A percentile compares a stretch with the other conserved stretches of the same genome.
These are phyloP conservation scores for Chinchilla lanigera DNA, from an alignment of 2,113 vertebrate species.

Conservation along the genomic window DNA sequence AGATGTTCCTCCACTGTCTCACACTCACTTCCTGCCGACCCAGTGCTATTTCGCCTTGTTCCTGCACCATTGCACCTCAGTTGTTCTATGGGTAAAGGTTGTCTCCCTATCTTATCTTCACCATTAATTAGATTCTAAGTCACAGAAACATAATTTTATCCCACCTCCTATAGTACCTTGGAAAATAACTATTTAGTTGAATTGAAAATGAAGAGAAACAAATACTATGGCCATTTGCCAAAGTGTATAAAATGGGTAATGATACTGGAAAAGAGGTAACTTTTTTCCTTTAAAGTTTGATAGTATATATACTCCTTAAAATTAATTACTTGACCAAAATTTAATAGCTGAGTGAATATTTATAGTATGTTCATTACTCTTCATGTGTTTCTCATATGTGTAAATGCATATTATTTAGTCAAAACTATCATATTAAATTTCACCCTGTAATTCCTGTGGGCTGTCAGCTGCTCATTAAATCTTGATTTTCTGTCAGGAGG, in stretches of 20 bases:
- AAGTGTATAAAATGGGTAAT: background rate
- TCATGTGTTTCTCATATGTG: conserved; percentile 68
- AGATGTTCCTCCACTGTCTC: background rate
- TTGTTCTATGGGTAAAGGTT: background rate
- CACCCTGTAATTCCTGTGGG: conserved; percentile 82
- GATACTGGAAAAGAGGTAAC: background rate
- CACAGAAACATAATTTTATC: background rate
- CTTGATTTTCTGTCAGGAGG: conserved; percentile 94
- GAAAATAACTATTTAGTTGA: conserved; percentile 26
- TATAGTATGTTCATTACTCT: conserved; percentile 59
- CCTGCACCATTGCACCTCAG: background rate
- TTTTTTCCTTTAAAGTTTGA: background rate
- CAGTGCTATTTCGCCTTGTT: background rate
- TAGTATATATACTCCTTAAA: conserved; percentile 48
- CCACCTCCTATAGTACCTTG: background rate
- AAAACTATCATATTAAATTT: conserved; percentile 83
- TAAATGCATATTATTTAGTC: conserved; percentile 82
- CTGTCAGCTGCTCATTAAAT: conserved; percentile 94
- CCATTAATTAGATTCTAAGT: background rate
- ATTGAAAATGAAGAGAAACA: conserved; percentile 56
- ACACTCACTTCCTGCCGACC: background rate
- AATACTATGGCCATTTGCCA: conserved; percentile 39
- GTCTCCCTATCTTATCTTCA: conserved; percentile 1
- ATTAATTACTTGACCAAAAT: conserved; percentile 57
- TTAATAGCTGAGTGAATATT: conserved; percentile 64